These are phyloP conservation scores for Gymnarchus niloticus DNA, from an alignment of 2,113 vertebrate genomes.

Conservation along the genomic window DNA sequence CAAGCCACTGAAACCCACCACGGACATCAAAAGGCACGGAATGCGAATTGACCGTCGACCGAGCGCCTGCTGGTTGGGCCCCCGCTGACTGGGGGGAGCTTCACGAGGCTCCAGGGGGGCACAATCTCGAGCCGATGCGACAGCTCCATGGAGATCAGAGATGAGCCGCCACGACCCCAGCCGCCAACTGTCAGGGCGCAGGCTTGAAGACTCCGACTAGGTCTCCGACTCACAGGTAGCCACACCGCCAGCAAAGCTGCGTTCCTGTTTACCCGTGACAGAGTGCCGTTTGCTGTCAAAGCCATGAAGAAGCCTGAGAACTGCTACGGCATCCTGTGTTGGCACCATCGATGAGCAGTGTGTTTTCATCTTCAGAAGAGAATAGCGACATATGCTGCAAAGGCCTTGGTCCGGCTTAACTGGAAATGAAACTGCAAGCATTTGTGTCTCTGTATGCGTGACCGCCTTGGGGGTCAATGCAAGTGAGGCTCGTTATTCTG, in stretches of 20 bases:
- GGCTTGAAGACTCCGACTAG: no score
- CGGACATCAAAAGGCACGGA: not conserved
- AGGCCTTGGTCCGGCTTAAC: not conserved
- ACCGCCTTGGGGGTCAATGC: not conserved
- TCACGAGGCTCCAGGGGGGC: no score
- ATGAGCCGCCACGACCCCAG: not conserved
- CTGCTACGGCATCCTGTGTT: no score
- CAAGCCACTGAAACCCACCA: not conserved
- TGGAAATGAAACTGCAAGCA: constrained; percentile 7
- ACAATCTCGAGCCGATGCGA: no score
- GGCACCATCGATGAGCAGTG: not conserved
- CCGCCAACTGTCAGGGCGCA: not conserved
- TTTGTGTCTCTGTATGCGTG: not conserved
- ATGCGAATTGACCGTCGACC: not conserved
- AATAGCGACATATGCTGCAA: not conserved
- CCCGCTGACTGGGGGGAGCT: not conserved
- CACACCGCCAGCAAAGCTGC: no score
- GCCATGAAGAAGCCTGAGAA: no score
- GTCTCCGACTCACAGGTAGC: no score
- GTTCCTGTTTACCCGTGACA: no score
- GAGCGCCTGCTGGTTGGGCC: not conserved
- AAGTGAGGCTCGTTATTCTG: not conserved
- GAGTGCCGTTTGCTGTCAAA: no score
- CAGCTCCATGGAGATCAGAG: not conserved
- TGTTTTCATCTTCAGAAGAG: not conserved